Evolutionary conservation across 35 echinoderm and acorn worm genomes (phyloP), one percentile per base, ranked within the genome.

Genomic region (Apostichopus parvimensis): DNA sequence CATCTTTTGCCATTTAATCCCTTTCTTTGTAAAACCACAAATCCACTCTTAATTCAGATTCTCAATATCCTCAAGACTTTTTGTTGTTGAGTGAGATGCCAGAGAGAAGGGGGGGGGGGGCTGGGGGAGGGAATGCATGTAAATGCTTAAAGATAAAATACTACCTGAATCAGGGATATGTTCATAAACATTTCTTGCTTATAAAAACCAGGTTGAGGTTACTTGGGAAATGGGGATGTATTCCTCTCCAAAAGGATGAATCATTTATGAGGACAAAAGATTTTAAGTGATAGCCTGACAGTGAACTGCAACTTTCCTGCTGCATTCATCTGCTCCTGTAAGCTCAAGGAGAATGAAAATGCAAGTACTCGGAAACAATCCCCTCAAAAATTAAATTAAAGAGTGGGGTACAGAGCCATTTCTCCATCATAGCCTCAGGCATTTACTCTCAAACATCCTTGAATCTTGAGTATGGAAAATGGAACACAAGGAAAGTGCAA

Each of bases 381-480:
- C n/a, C 71, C 7, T 20, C 15, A 75, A 75, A 18, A 75, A 14
- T 75, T 75, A 75, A 75, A 75, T 75, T 75, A 75, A 75, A 75
- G 71, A 75, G 71, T 18, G 71, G 71, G 71, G 71, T 75, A 45
- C 24, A 75, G 12, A 18, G 71, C 17, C 71, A 75, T 75, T 75
- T 18, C 17, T 75, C n/a, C 71, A 75, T n/a, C 17, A 22, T 75
- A 18, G 71, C 71, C 71, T 75, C 71, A 18, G 71, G 71, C 17
- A n/a, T 75, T 75, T 75, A 75, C 71, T 75, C 71, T 75, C 71
- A 4, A 75, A 75, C 71, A 75, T 75, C 71, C 71, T 75, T 75
- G 71, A 75, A 75, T 18, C 21, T 75, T 75, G 17, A 75, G 17
- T 18, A 75, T 18, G 71, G 2, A 75, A 75, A 75, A 75, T 18